phyloP scores from a whole-genome alignment of 2,797 vertebrate species.

The Octomys mimax region DNA sequence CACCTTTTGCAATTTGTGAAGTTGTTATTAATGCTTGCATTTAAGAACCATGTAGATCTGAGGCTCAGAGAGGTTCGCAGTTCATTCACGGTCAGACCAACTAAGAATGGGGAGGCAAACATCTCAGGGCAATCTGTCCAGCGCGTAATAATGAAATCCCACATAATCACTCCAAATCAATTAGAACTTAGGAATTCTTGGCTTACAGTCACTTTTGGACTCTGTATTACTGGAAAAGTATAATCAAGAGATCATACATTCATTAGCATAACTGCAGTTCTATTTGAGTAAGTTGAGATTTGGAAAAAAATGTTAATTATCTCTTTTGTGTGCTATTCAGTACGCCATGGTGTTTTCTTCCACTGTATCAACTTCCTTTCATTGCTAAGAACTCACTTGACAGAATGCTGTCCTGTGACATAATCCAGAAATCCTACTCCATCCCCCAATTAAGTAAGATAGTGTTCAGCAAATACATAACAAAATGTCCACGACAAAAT shows the following conservation, averaged over 20 bases:
- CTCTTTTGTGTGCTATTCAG: not conserved
- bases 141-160: not conserved
- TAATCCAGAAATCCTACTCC: not conserved
- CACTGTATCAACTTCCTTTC: not conserved
- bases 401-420: not conserved
- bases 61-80: not conserved
- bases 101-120: not conserved
- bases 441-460: not conserved
- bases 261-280: not conserved
- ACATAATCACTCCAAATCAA: not conserved
- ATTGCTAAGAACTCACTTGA: not conserved
- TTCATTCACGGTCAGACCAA: not conserved
- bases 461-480: not conserved
- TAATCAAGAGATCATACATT: constrained; percentile 42
- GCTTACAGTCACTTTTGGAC: not conserved
- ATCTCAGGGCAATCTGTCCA: not conserved
- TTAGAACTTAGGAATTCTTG: not conserved
- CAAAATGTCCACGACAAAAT: not conserved
- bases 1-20: not conserved
- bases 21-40: not conserved
- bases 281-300: constrained; percentile 7
- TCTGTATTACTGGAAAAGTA: constrained; percentile 9
- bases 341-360: not conserved
- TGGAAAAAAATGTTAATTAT: not conserved
- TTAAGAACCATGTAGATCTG: not conserved